These are phyloP conservation scores for Melanotaenia duboulayi DNA, from an alignment of 2,113 vertebrate genomes.

Conservation along the genomic window DNA sequence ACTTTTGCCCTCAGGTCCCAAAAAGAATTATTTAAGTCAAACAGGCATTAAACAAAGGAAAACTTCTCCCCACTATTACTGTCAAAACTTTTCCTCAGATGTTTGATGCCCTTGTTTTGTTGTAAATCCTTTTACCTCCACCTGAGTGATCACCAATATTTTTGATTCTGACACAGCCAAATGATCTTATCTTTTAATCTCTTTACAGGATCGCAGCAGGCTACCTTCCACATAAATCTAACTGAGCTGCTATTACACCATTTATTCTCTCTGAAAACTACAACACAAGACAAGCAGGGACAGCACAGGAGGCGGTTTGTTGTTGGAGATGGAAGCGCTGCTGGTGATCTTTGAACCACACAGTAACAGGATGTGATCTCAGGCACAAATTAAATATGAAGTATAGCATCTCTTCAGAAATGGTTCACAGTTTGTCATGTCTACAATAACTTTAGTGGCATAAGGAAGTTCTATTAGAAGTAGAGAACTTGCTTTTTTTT, in stretches of 20 bases:
- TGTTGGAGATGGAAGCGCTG: neutral
- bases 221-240: conserved; percentile 42
- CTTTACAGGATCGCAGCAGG: conserved; percentile 44
- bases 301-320: neutral
- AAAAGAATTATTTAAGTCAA: conserved; percentile 10
- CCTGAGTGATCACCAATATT: conserved; percentile 38
- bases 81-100: neutral
- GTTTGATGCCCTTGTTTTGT: conserved; percentile 4
- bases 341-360: neutral
- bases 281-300: conserved; percentile 5
- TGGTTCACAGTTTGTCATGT: neutral
- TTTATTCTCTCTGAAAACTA: conserved; percentile 8
- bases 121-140: conserved; percentile 39
- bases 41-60: neutral
- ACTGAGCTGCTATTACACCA: conserved; percentile 35
- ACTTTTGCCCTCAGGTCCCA: neutral
- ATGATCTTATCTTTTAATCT: conserved; percentile 64
- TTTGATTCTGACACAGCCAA: conserved; percentile 41
- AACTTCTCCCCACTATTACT: conserved; percentile 12
- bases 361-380: neutral
- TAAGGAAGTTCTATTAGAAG: conserved; percentile 20
- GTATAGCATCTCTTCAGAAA: neutral
- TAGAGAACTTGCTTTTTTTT: conserved; percentile 11
- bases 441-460: neutral
- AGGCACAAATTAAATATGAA: neutral